phyloP scores from a whole-genome alignment of 1,140 invertebrate genomes.

The Aleiodes sp. region DNA sequence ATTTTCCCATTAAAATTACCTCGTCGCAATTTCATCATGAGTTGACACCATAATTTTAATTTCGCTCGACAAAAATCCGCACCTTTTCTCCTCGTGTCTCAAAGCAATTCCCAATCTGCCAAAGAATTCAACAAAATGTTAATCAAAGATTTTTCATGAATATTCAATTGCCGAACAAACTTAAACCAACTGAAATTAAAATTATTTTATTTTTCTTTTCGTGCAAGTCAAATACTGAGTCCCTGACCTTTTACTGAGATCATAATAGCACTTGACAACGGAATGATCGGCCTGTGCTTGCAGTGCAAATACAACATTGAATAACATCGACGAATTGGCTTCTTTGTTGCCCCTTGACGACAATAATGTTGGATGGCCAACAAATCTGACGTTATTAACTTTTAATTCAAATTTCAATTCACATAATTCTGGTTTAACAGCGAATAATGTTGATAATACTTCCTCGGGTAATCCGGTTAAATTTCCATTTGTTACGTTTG shows the following conservation, averaged over 20 bases:
- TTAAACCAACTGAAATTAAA: not conserved
- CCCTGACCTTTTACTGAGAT: constrained; percentile 80
- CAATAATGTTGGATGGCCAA: constrained; percentile 89
- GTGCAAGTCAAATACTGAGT: not conserved
- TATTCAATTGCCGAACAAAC: not conserved
- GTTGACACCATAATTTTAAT: constrained; percentile 85
- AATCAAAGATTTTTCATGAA: not conserved
- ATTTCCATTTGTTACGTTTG: constrained; percentile 62
- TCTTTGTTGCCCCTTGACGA: constrained; percentile 72
- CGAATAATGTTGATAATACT: constrained; percentile 89
- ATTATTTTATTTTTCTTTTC: not conserved
- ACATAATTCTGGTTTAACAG: constrained; percentile 88
- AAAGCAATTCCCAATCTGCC: constrained; percentile 85
- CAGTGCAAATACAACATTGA: constrained; percentile 93
- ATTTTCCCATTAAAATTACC: constrained; percentile 50
- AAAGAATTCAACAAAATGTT: constrained; percentile 26
- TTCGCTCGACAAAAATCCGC: constrained; percentile 89
- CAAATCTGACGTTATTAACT: constrained; percentile 94
- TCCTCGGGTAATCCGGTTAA: constrained; percentile 83
- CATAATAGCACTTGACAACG: constrained; percentile 94
- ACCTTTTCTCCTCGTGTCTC: constrained; percentile 89
- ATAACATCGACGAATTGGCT: constrained; percentile 79
- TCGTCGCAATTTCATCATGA: constrained; percentile 73
- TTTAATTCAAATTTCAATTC: constrained; percentile 93
- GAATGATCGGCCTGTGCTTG: constrained; percentile 90